Evolutionary conservation across 2,888 invertebrate genomes (phyloP).

Genomic region (Aquatica leii): DNA sequence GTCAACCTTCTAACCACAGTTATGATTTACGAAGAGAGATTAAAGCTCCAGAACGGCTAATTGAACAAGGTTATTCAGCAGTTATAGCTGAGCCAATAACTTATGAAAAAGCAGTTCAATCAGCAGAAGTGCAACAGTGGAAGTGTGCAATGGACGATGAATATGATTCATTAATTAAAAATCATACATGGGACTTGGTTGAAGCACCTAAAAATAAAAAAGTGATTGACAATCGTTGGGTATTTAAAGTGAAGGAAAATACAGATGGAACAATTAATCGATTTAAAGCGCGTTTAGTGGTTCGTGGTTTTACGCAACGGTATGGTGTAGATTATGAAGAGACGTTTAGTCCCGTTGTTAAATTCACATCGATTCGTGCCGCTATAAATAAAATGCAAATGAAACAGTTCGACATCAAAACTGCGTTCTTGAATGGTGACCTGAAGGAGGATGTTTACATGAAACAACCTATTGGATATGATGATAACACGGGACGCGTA

Average conservation of each 20-base stretch:
- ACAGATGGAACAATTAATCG: too few species aligned
- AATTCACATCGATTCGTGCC: background rate
- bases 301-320: conserved; percentile 1
- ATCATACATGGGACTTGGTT: too few species aligned
- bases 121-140: background rate
- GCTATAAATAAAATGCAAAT: conserved; percentile 1
- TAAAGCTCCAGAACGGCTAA: background rate
- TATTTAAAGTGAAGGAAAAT: background rate
- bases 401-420: too few species aligned
- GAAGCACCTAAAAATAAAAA: too few species aligned
- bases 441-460: background rate
- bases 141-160: background rate
- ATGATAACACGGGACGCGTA: background rate
- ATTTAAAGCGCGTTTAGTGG: too few species aligned
- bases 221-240: too few species aligned
- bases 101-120: background rate
- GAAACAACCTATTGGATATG: background rate
- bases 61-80: background rate
- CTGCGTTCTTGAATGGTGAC: background rate
- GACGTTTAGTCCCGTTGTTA: conserved; percentile 1
- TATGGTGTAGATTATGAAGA: background rate
- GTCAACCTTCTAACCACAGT: background rate
- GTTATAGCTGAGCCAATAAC: background rate
- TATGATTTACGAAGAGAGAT: background rate
- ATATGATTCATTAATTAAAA: background rate